A percentile compares a stretch with the other conserved stretches of the same genome.
These are phyloP conservation scores for Neostethus bicornis DNA, from an alignment of 2,797 vertebrate genomes.

Conservation along the genomic window DNA sequence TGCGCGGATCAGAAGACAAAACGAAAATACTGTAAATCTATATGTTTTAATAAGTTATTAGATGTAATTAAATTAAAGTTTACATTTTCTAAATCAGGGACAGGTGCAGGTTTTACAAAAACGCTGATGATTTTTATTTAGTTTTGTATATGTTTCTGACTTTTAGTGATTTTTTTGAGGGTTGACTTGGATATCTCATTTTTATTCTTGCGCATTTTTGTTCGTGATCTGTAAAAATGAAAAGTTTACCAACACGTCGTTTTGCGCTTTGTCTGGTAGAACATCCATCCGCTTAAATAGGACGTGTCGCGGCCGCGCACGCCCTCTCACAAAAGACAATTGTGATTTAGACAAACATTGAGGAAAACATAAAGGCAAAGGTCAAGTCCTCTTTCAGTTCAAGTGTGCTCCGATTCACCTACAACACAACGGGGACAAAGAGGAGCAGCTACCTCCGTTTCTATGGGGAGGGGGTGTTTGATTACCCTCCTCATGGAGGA, in stretches of 20 bases:
- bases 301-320: conserved; percentile 92
- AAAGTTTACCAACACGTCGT: conserved; percentile 87
- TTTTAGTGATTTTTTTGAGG: no score
- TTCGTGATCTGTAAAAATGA: conserved; percentile 1
- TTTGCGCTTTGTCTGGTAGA: conserved; percentile 84
- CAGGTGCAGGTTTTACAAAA: no score
- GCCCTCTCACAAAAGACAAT: conserved; percentile 94
- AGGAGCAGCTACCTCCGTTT: conserved; percentile 73
- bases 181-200: no score
- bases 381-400: conserved; percentile 97
- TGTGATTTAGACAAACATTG: conserved; percentile 99
- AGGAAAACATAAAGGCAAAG: conserved; percentile 95
- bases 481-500: conserved; percentile 41
- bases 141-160: no score
- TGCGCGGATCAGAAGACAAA: no score
- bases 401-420: conserved; percentile 96
- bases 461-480: conserved; percentile 44
- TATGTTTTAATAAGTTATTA: no score
- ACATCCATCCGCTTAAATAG: conserved; percentile 93
- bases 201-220: not conserved
- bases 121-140: no score
- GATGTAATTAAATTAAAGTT: no score
- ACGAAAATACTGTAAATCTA: no score
- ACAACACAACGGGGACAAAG: conserved; percentile 91
- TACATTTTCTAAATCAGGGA: no score